Percentiles rank a stretch among this genome's conserved stretches.
Conservation (phyloP, 30 jellyfish, hydroid and myxozoan species). For the Cassiopea xamachana region DNA sequence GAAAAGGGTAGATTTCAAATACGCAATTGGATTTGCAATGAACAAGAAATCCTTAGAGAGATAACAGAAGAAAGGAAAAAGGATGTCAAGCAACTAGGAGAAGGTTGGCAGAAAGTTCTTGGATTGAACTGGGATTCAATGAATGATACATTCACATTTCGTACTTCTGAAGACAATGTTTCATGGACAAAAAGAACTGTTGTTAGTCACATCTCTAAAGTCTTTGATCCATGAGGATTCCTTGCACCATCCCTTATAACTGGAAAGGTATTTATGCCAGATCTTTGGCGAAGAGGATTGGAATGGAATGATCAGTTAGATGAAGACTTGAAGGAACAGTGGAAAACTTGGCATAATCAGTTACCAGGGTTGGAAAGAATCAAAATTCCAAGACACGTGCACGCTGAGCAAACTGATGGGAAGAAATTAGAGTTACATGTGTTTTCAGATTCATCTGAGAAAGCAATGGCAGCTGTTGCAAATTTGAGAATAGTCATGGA, state of each 20-base stretch:
- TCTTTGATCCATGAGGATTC: constrained; percentile 67
- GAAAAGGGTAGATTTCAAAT: constrained; percentile 51
- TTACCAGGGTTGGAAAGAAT: constrained; percentile 33
- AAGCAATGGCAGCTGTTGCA: constrained; percentile 62
- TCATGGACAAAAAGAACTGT: constrained; percentile 54
- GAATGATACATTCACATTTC: constrained; percentile 52
- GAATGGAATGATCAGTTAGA: constrained; percentile 52
- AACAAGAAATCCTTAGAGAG: constrained; percentile 27
- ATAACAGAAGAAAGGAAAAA: constrained; percentile 47
- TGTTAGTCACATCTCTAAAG: constrained; percentile 36
- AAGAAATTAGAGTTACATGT: constrained; percentile 37
- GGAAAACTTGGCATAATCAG: constrained; percentile 48
- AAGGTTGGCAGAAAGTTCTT: constrained; percentile 54
- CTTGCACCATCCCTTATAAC: constrained; percentile 52
- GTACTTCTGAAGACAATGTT: constrained; percentile 48
- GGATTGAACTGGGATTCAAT: constrained; percentile 27
- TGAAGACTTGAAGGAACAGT: constrained; percentile 25
- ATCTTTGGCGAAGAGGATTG: constrained; percentile 48
- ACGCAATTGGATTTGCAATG: constrained; percentile 52
- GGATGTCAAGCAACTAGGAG: constrained; percentile 47
- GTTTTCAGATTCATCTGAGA: constrained; percentile 70
- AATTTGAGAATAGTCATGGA: constrained; percentile 18
- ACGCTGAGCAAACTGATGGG: constrained; percentile 29
- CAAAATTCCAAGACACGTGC: constrained; percentile 36
- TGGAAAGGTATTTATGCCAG: constrained; percentile 42